Conservation (phyloP, 2,797 vertebrate species). For the Darevskia nairensis region DNA sequence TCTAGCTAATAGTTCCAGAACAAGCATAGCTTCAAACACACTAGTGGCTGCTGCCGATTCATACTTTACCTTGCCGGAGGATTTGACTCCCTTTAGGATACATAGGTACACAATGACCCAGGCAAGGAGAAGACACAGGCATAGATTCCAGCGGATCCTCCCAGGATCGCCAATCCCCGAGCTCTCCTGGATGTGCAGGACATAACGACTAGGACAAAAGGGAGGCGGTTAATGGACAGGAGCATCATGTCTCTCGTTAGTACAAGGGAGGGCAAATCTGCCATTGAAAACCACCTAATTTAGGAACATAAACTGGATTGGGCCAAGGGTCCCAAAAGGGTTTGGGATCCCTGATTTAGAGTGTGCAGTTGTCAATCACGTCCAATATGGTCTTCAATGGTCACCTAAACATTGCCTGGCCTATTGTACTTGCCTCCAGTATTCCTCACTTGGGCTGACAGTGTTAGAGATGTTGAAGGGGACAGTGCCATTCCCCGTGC, state of each 20-base stretch:
- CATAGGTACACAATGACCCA: slow-evolving; percentile 85
- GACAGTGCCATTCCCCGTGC: slow-evolving; percentile 66
- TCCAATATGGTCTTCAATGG: neutral
- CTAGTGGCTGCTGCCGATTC: neutral
- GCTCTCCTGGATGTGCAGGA: slow-evolving; percentile 85
- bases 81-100: slow-evolving; percentile 85
- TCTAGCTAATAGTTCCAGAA: neutral
- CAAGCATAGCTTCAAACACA: neutral
- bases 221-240: neutral
- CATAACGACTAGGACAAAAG: slow-evolving; percentile 77
- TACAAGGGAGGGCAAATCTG: rapidly evolving
- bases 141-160: slow-evolving; percentile 82
- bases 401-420: neutral
- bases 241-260: neutral
- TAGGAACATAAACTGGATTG: too few species aligned
- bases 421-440: slow-evolving; percentile 79
- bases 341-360: neutral
- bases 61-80: slow-evolving; percentile 82
- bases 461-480: slow-evolving; percentile 80
- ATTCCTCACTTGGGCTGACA: slow-evolving; percentile 85
- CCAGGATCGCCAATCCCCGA: slow-evolving; percentile 81
- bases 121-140: slow-evolving; percentile 82
- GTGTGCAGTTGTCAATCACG: rapidly evolving
- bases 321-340: too few species aligned
- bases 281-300: neutral